Base-by-base conservation (phyloP, 2,113 vertebrate species). In the Struthio camelus region DNA sequence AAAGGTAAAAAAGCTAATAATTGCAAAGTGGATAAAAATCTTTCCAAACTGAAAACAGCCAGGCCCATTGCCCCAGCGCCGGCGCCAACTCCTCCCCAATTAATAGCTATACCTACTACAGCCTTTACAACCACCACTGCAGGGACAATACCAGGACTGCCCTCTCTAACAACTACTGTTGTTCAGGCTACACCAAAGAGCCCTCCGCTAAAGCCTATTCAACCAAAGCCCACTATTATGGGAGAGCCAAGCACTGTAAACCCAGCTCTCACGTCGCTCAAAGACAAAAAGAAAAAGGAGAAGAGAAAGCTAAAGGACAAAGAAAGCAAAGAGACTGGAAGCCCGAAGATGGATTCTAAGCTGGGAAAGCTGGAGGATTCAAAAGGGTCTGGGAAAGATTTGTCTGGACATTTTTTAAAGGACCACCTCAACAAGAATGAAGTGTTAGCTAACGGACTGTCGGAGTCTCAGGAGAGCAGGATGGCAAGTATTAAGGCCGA, bases 401-500 rank as follows among this genome's bases (percentile, higher is more conserved):
- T 99, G 85, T 71, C 99, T 3, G 99, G 99, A 76, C 99, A 99
- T 97, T 99, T 99, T 95, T 97, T 99, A 97, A 99, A 99, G 98
- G 99, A 99, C 93, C 99, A 99, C 94, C 98, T 99, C 87, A 99
- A 97, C 93, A 99, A 99, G 96, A 99, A 98, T 89, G 99, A 99
- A 75, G 98, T 98, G 81, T 89, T 99, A 89, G 91, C 98, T 40
- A 99, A 99, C 20, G 99, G 99, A 51, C 91, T 99, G 65, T 98
- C 97, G 0, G 99, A 99, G 93, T 99, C 98, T 80, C 99, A 99
- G 96, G 99, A 99, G 97, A 99, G 99, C 94, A 98, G 99, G 61
- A 99, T 99, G 99, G 99, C 99, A 20, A 99, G 99, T 64, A 99
- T 99, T 97, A 99, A 99, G 79, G 99, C 99, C 0, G 99, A 99